Base-by-base conservation (phyloP, 2,888 invertebrate genomes). In the Parthenolecanium corni region DNA sequence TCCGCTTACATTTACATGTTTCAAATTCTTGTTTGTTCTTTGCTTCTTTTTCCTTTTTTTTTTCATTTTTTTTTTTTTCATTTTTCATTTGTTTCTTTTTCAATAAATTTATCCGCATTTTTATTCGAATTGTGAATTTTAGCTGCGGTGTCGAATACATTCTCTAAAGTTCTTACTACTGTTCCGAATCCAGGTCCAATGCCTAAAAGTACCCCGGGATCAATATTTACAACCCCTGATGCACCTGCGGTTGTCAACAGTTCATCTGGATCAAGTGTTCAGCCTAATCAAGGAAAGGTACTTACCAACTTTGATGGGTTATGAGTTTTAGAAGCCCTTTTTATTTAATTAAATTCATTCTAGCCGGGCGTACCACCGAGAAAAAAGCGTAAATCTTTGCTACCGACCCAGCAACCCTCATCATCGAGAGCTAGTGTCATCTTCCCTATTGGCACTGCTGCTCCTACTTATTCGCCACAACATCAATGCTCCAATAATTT, bases 361-460 rank as follows among this genome's bases (percentile, higher is more conserved):
- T n/a, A 65, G 23, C 65, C 66, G n/a, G 65, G 61, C 56, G 66
- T 65, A 38, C 66, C 65, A 6, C 56, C 62, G 24, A 65, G 64
- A 44, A 73, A 73, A 65, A 75, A 74, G 69, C 75, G 74, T 69
- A 76, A 74, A 68, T 74, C 74, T 46, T 69, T 76, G 25, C 73
- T 79, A 73, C 75, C 74, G 0, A 72, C 73, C 21, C 74, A 74
- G 66, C 72, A 73, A n/a, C 84, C 84, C 68, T 81, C 83, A 69
- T 83, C 83, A 72, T 82, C 83, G 68, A 79, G 87, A 70, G 84
- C 85, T 67, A 86, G 86, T 75, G 82, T 86, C 68, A 85, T 83
- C 70, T 83, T 87, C 74, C 86, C 86, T 44, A 76, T 85, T 72
- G 78, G 85, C 70, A 75, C 76, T 66, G 75, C 74, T 67, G 73